Evolutionary conservation across 2,113 vertebrate genomes (phyloP).

Genomic region (Australoheros scitulus): DNA sequence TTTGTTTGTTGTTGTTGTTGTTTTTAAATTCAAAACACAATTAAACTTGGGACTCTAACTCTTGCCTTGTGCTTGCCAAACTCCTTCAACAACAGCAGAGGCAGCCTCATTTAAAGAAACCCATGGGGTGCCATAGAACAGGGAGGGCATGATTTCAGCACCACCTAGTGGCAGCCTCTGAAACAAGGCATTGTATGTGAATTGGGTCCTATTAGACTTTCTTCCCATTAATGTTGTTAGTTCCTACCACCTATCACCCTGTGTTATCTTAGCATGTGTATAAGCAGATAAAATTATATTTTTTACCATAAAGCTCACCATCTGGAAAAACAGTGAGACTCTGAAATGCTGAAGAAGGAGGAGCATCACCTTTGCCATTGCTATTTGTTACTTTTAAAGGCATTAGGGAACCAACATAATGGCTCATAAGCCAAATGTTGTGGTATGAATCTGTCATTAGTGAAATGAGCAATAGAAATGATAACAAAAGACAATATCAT

Average conservation of each 20-base stretch:
- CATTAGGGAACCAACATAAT: slow-evolving; percentile 58
- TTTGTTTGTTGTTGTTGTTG: neutral
- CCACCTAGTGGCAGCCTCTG: slow-evolving; percentile 75
- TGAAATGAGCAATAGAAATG: slow-evolving; percentile 59
- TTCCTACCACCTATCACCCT: neutral
- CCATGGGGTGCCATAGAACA: slow-evolving; percentile 8
- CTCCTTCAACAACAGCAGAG: slow-evolving; percentile 52
- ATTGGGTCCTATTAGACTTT: neutral
- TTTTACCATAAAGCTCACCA: slow-evolving; percentile 39
- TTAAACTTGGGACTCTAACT: slow-evolving; percentile 69
- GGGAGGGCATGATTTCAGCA: slow-evolving; percentile 67
- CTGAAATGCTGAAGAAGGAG: slow-evolving; percentile 41
- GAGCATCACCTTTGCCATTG: slow-evolving; percentile 33
- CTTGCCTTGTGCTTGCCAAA: slow-evolving; percentile 52
- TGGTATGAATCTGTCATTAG: slow-evolving; percentile 66
- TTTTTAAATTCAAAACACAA: slow-evolving; percentile 57
- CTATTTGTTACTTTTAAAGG: slow-evolving; percentile 49
- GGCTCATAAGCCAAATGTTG: slow-evolving; percentile 67
- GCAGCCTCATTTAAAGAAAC: slow-evolving; percentile 47
- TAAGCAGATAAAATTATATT: slow-evolving; percentile 12
- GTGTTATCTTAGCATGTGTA: slow-evolving; percentile 11
- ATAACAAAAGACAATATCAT: slow-evolving; percentile 36
- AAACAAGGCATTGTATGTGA: slow-evolving; percentile 18
- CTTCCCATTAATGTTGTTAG: slow-evolving; percentile 8
- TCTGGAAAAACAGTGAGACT: slow-evolving; percentile 21